A percentile compares a stretch with the other conserved stretches of the same genome.
phyloP scores from a whole-genome alignment of 2,888 invertebrate genomes.

The Lithophane ornitopus region DNA sequence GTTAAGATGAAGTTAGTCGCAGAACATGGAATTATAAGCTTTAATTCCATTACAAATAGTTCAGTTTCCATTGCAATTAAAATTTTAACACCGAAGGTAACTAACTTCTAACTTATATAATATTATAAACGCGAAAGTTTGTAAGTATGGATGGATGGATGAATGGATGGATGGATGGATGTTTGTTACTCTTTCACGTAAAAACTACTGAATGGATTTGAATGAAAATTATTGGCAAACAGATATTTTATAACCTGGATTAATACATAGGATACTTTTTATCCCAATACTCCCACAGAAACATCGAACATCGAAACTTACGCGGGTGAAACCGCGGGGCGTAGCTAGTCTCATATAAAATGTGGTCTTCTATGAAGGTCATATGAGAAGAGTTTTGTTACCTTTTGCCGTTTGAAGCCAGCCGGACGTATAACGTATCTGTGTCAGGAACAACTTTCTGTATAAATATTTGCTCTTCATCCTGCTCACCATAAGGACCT shows the following conservation, averaged over 20 bases:
- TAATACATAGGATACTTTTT: no score
- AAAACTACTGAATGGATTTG: no score
- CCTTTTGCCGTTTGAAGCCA: slow-evolving; percentile 98
- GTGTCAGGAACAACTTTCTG: slow-evolving; percentile 99
- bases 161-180: no score
- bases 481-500: slow-evolving; percentile 99
- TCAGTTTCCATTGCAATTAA: slow-evolving; percentile 2
- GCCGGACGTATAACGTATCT: slow-evolving; percentile 97
- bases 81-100: not conserved
- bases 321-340: no score
- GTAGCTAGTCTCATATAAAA: not conserved
- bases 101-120: no score
- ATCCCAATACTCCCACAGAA: no score
- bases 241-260: no score
- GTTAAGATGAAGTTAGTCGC: not conserved
- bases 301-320: no score
- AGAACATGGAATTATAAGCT: not conserved
- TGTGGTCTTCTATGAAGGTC: not conserved
- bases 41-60: not conserved
- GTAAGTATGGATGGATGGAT: no score
- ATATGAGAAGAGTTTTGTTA: slow-evolving; percentile 69
- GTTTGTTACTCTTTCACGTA: no score
- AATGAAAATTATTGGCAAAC: no score
- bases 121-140: no score
- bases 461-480: slow-evolving; percentile 99